Evolutionary conservation across 2,888 invertebrate species (phyloP), one percentile per base, ranked within the genome.

Genomic region (Plusia festucae): DNA sequence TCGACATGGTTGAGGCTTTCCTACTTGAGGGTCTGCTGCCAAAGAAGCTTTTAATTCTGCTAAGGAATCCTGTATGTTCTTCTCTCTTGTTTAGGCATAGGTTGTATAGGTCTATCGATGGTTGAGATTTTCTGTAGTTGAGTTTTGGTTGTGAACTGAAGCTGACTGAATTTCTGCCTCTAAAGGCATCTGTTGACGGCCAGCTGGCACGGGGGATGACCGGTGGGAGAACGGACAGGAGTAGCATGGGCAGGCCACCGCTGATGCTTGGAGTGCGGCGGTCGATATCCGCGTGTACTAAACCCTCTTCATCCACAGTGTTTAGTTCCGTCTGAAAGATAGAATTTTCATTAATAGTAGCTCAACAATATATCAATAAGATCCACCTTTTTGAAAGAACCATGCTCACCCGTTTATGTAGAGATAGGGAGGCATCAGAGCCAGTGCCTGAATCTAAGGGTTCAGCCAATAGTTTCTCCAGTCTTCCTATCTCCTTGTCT

Each of bases 191-290:
- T 0, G 97, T 96, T 13, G 97, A 97, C 0, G 97, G 97, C 97
- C 97, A 97, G 87, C 97, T 97, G 7, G 97, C 97, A 51, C 97
- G 95, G 0, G 97, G 97, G 60, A 97, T 97, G 58, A 97, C 97
- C 1, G 97, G 97, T 0, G 97, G 97, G 0, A 97, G 91, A 8
- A 97, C 97, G 18, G 97, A 97, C 2, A 97, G 95, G 32, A 97
- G 90, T 9, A 97, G 93, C 90, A 97, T 95, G 0, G 97, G 97
- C 22, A 97, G 91, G 18, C 97, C 97, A 15, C 97, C 97, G 30
- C 96, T 96, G 66, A 97, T 96, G 85, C 97, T 97, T 0, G 96
- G 96, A 8, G 97, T 96, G 34, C 96, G 85, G 49, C 85, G 84
- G 53, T 89, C 85, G 13, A 77, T 70, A 13, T 85, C 84, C 7